These are phyloP conservation scores for Sclerurus mexicanus DNA, from an alignment of 2,113 vertebrate genomes.

Conservation along the genomic window DNA sequence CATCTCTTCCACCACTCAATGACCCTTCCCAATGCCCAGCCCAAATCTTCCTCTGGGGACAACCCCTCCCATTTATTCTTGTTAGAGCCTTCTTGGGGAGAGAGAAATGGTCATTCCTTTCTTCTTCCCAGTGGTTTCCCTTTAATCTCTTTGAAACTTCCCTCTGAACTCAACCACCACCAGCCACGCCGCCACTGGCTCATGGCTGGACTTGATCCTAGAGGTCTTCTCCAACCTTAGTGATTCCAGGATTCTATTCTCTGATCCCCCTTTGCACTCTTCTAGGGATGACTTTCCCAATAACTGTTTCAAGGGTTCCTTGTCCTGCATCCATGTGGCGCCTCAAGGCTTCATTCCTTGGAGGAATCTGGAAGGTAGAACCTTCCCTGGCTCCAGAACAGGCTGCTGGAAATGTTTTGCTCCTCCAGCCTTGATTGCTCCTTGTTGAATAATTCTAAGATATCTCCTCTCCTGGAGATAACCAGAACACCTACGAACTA, in stretches of 20 bases:
- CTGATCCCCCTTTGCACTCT: not conserved
- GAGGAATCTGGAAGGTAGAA: not conserved
- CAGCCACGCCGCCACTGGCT: not conserved
- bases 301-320: not conserved
- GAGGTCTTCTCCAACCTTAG: not conserved
- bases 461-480: not conserved
- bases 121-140: not conserved
- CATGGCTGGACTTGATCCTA: not conserved
- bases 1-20: not conserved
- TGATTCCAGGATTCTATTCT: not conserved
- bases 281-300: not conserved
- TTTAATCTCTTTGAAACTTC: not conserved
- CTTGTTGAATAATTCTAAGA: not conserved
- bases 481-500: not conserved
- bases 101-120: not conserved
- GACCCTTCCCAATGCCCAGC: not conserved
- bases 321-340: too few species aligned
- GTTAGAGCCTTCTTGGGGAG: rapidly evolving
- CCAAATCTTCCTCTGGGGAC: not conserved
- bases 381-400: not conserved
- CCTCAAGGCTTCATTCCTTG: not conserved
- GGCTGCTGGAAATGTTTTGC: not conserved
- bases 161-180: not conserved
- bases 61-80: not conserved
- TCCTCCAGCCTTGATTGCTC: not conserved